Conservation (phyloP, 2,797 vertebrate species). For the Neoniphon sammara region DNA sequence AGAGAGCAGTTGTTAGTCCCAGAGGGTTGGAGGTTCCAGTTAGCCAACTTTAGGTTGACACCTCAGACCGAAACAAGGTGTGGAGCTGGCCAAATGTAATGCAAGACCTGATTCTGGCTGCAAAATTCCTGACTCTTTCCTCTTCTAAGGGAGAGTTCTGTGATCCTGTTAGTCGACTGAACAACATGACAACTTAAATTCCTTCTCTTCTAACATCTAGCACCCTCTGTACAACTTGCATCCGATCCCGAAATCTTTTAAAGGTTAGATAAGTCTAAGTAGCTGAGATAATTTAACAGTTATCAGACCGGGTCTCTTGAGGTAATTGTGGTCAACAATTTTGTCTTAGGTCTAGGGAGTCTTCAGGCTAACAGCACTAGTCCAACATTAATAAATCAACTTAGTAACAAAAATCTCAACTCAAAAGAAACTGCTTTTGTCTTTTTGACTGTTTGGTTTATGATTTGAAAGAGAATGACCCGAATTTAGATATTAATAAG, state of each 20-base stretch:
- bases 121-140: too few species aligned
- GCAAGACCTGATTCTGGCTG: background rate
- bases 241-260: background rate
- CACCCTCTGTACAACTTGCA: background rate
- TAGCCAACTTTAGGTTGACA: conserved; percentile 13
- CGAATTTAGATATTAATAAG: background rate
- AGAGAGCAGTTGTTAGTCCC: conserved; percentile 79
- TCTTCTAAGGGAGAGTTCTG: background rate
- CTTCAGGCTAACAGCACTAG: background rate
- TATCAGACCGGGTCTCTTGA: background rate
- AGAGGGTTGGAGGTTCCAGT: conserved; percentile 12
- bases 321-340: background rate
- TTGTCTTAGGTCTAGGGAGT: background rate
- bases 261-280: background rate
- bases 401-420: background rate
- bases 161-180: background rate
- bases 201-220: conserved; percentile 1
- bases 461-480: background rate
- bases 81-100: background rate
- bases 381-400: background rate
- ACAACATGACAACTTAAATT: background rate
- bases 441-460: background rate
- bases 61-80: conserved; percentile 8
- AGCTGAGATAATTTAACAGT: background rate
- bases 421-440: background rate